Conservation (phyloP, 2,888 invertebrate genomes). For the Pachydiplax longipennis region DNA sequence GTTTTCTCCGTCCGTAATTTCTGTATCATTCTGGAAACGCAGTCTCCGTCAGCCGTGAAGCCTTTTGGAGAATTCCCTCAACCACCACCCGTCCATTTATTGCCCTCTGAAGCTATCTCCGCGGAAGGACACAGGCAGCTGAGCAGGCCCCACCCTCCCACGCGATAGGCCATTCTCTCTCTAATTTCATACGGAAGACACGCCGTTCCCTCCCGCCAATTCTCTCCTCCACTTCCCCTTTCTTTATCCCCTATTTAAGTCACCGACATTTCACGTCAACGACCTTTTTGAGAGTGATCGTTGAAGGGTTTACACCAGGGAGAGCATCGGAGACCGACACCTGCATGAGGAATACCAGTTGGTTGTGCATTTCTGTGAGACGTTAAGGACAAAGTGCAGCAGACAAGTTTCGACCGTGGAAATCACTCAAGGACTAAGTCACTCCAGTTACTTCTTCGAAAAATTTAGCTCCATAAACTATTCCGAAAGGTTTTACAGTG, state of each 20-base stretch:
- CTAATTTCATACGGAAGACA: not conserved
- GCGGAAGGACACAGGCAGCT: not conserved
- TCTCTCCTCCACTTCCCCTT: not conserved
- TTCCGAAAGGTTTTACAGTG: not conserved
- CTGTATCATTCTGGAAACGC: slow-evolving; percentile 1
- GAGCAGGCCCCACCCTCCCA: slow-evolving; percentile 7
- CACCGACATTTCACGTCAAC: not conserved
- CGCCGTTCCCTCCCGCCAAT: not conserved
- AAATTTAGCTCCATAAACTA: not conserved
- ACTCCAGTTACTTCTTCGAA: too few relatives aligned
- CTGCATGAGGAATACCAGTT: not conserved
- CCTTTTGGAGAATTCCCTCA: not conserved
- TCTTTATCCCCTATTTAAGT: not conserved
- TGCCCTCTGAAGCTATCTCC: not conserved
- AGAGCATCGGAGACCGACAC: not conserved
- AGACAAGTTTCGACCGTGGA: not conserved
- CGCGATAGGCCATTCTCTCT: not conserved
- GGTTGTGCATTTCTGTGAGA: not conserved
- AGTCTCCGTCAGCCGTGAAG: not conserved
- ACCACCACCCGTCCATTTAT: not conserved
- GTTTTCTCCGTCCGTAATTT: not conserved
- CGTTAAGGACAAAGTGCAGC: not conserved
- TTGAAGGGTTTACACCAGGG: not conserved
- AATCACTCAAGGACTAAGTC: too few relatives aligned
- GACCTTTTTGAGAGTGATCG: not conserved